phyloP scores from a whole-genome alignment of 2,888 invertebrate species.

The Drosophila anomelani region DNA sequence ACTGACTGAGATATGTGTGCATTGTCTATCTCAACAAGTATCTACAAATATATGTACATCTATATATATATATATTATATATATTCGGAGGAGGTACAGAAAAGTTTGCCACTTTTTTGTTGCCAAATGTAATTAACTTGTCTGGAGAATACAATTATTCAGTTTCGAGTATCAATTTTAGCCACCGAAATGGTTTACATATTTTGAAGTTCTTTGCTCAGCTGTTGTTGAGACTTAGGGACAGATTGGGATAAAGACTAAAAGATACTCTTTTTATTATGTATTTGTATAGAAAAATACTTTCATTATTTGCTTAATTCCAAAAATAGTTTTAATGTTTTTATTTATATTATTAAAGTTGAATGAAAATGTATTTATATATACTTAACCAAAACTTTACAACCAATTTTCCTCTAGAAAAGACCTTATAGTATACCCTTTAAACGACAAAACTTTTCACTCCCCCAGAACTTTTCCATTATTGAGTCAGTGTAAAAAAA shows the following conservation, averaged over 20 bases:
- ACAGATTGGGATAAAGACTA: background rate
- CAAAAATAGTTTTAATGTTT: background rate
- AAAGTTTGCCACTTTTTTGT: constrained; percentile 31
- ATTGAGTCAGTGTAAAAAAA: background rate
- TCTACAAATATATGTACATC: constrained; percentile 9
- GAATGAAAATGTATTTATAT: no score
- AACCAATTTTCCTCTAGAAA: background rate
- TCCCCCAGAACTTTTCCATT: constrained; percentile 38
- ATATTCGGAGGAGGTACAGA: constrained; percentile 9
- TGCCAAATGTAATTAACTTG: constrained; percentile 77
- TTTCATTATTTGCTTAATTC: rapidly evolving
- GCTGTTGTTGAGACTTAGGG: constrained; percentile 6
- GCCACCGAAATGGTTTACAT: constrained; percentile 22
- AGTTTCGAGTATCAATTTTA: constrained; percentile 19
- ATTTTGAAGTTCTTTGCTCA: constrained; percentile 9
- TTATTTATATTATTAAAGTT: no score
- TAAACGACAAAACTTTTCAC: constrained; percentile 9
- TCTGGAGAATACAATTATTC: constrained; percentile 35
- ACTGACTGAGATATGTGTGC: constrained; percentile 72
- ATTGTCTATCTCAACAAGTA: constrained; percentile 41
- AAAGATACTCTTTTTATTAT: background rate
- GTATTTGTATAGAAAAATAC: rapidly evolving
- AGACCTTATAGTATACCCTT: background rate
- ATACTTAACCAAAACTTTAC: background rate
- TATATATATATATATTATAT: background rate